phyloP scores from a whole-genome alignment of 1,140 invertebrate species.

The Aphaenogaster rudis region DNA sequence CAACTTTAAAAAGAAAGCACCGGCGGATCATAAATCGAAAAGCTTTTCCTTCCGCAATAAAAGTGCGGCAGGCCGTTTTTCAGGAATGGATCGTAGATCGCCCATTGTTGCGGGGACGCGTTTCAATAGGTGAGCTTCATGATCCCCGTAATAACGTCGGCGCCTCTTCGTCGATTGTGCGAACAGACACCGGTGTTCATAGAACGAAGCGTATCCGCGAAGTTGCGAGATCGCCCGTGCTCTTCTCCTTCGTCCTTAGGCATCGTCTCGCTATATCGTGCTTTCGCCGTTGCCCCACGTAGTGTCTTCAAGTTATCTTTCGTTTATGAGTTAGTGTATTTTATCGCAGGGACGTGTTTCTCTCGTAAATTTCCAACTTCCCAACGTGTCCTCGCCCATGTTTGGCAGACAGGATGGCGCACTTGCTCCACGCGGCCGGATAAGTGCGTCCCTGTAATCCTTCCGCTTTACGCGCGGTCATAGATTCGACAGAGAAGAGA shows the following conservation, averaged over 20 bases:
- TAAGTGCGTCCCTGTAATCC: constrained; percentile 77
- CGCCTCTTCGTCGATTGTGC: not conserved
- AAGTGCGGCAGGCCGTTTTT: constrained; percentile 46
- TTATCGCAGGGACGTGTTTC: constrained; percentile 82
- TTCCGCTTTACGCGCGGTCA: constrained; percentile 74
- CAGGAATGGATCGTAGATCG: constrained; percentile 69
- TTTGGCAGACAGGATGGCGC: constrained; percentile 62
- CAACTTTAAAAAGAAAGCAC: constrained; percentile 39
- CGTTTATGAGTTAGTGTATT: constrained; percentile 83
- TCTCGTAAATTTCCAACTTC: constrained; percentile 82
- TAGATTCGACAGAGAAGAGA: constrained; percentile 70
- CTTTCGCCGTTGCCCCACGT: constrained; percentile 29
- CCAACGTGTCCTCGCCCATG: constrained; percentile 67
- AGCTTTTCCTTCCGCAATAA: constrained; percentile 64
- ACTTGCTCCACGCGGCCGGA: constrained; percentile 66
- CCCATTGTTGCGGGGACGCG: constrained; percentile 67
- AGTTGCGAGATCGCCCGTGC: constrained; percentile 5
- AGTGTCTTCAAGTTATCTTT: constrained; percentile 76
- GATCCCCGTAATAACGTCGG: constrained; percentile 71
- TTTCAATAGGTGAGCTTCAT: constrained; percentile 76
- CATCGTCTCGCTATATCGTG: constrained; percentile 8
- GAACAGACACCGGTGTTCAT: constrained; percentile 33
- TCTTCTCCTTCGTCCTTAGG: constrained; percentile 2
- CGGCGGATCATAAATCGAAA: constrained; percentile 66
- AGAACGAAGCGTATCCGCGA: constrained; percentile 30